These are phyloP conservation scores for Corvus hawaiiensis DNA, from an alignment of 2,113 vertebrate species.

Conservation along the genomic window DNA sequence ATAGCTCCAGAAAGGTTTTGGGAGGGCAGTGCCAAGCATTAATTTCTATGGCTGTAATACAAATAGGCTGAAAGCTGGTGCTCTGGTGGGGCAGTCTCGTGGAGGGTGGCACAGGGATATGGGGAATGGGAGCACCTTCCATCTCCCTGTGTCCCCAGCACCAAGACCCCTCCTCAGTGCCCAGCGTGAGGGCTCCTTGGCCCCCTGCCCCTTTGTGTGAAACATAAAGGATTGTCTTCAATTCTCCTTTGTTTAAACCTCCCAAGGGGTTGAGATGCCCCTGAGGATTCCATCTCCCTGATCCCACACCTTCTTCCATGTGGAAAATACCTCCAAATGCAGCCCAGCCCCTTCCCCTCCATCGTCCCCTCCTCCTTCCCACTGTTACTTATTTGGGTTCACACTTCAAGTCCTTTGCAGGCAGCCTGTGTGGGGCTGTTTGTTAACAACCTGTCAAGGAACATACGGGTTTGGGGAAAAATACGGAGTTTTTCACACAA, in stretches of 20 bases:
- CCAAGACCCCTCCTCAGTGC: background rate
- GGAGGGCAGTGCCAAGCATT: background rate
- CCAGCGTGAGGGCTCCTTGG: rapidly evolving
- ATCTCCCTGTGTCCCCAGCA: background rate
- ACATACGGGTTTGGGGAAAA: conserved; percentile 28
- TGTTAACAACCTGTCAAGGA: conserved; percentile 75
- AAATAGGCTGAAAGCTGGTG: background rate
- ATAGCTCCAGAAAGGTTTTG: background rate
- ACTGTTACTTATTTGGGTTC: conserved; percentile 70
- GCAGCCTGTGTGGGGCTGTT: conserved; percentile 72
- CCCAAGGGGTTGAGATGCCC: background rate
- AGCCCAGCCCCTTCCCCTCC: background rate
- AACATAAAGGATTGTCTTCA: background rate
- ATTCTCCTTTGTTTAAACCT: background rate
- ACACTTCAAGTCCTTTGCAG: conserved; percentile 62
- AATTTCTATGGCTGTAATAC: background rate
- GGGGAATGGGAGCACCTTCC: background rate
- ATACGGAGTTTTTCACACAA: background rate
- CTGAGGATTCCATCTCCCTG: background rate
- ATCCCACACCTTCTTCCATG: background rate
- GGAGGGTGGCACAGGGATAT: background rate
- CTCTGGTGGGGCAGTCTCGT: rapidly evolving
- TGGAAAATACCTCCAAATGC: background rate
- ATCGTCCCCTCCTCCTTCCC: background rate
- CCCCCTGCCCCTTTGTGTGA: background rate